These are phyloP conservation scores for Microcebus murinus DNA, from an alignment of 2,113 vertebrate species.

Conservation along the genomic window DNA sequence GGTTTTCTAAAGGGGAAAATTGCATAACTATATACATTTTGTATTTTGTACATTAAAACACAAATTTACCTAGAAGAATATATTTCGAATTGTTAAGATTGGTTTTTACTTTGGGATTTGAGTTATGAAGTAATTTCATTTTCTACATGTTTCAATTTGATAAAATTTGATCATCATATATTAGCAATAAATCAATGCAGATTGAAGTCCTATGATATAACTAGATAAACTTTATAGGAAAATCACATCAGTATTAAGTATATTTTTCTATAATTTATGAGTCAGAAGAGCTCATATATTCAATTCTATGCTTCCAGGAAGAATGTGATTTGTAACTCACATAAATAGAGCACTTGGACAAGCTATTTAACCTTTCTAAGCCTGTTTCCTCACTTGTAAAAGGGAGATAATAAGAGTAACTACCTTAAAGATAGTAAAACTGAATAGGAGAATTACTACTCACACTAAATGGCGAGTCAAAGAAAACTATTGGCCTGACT, in stretches of 20 bases:
- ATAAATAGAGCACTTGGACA: conserved; percentile 6
- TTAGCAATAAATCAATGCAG: background rate
- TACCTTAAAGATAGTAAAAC: conserved; percentile 51
- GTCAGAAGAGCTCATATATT: background rate
- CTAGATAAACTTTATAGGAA: background rate
- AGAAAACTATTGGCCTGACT: conserved; percentile 3
- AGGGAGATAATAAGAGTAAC: conserved; percentile 59
- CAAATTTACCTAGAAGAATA: background rate
- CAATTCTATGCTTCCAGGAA: background rate
- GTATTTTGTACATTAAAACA: conserved; percentile 25
- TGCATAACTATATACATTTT: background rate
- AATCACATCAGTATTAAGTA: background rate
- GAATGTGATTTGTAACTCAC: conserved; percentile 7
- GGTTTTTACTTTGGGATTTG: background rate
- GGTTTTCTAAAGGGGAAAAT: background rate
- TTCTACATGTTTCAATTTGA: background rate
- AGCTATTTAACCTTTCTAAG: conserved; percentile 64
- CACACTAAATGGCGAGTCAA: conserved; percentile 51
- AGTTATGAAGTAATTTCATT: conserved; percentile 29
- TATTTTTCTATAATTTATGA: background rate
- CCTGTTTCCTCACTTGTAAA: conserved; percentile 63
- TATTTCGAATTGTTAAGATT: background rate
- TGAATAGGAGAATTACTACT: conserved; percentile 50
- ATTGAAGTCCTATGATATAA: background rate
- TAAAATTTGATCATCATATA: background rate